Evolutionary conservation across 2,797 vertebrate genomes (phyloP).

Genomic region (Diglossa cyanea): DNA sequence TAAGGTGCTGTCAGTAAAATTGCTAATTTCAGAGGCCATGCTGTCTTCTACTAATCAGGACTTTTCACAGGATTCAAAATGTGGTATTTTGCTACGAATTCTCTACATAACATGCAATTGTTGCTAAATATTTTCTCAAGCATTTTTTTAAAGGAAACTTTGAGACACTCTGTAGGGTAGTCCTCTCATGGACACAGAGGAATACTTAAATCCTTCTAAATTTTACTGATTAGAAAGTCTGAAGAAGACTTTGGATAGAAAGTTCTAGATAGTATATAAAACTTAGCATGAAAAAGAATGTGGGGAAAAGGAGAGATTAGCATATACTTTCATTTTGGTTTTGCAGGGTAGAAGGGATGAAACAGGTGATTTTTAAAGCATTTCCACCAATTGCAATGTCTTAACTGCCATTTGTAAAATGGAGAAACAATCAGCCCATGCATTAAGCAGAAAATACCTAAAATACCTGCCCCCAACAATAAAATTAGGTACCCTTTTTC

Average conservation of each 20-base stretch:
- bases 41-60: background rate
- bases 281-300: background rate
- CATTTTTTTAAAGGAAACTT: background rate
- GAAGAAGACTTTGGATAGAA: background rate
- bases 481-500: background rate
- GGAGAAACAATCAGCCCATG: background rate
- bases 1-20: background rate
- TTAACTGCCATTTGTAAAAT: background rate
- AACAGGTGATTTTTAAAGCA: background rate
- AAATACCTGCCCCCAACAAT: fast-evolving
- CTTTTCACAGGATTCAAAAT: background rate
- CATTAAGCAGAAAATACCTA: background rate
- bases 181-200: background rate
- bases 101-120: background rate
- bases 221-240: background rate
- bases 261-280: background rate
- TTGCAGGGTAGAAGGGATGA: background rate
- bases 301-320: background rate
- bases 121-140: background rate
- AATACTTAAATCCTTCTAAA: background rate
- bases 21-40: background rate
- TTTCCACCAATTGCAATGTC: background rate
- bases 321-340: background rate
- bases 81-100: background rate
- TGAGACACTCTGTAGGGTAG: background rate